Percentiles rank a stretch among this genome's conserved stretches.
These are phyloP conservation scores for Drosophila anomelani DNA, from an alignment of 2,888 invertebrate species.

Conservation along the genomic window DNA sequence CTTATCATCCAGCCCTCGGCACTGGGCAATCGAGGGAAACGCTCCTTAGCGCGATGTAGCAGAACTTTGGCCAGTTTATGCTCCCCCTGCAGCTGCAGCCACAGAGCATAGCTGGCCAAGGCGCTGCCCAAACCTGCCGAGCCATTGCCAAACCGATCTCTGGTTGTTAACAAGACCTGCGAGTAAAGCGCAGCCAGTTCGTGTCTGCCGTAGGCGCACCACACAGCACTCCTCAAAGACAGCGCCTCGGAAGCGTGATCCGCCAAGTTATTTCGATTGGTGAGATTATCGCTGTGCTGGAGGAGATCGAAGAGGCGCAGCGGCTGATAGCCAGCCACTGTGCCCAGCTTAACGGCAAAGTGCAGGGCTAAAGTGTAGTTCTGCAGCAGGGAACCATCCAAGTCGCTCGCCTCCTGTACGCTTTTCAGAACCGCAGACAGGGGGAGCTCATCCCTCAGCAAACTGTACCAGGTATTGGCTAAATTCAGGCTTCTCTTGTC, in stretches of 20 bases:
- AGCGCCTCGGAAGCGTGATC: slow-evolving; percentile 92
- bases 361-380: slow-evolving; percentile 90
- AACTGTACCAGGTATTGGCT: slow-evolving; percentile 92
- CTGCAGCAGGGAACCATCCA: slow-evolving; percentile 88
- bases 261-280: slow-evolving; percentile 92
- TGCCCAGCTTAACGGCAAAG: slow-evolving; percentile 91
- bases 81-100: slow-evolving; percentile 85
- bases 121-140: slow-evolving; percentile 90
- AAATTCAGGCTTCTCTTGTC: slow-evolving; percentile 94
- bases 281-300: slow-evolving; percentile 93
- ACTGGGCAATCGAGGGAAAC: slow-evolving; percentile 88
- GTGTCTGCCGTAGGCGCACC: slow-evolving; percentile 95
- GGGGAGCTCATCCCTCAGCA: slow-evolving; percentile 84
- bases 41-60: slow-evolving; percentile 87
- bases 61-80: slow-evolving; percentile 87
- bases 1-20: slow-evolving; percentile 89
- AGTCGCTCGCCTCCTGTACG: slow-evolving; percentile 56
- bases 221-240: slow-evolving; percentile 93
- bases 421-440: slow-evolving; percentile 83
- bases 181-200: slow-evolving; percentile 93
- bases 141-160: slow-evolving; percentile 88
- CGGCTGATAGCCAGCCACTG: slow-evolving; percentile 84
- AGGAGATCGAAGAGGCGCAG: slow-evolving; percentile 88
- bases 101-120: slow-evolving; percentile 88
- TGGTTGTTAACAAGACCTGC: slow-evolving; percentile 91